Base-by-base conservation (phyloP, 1,140 invertebrate genomes). In the Magallana angulata region DNA sequence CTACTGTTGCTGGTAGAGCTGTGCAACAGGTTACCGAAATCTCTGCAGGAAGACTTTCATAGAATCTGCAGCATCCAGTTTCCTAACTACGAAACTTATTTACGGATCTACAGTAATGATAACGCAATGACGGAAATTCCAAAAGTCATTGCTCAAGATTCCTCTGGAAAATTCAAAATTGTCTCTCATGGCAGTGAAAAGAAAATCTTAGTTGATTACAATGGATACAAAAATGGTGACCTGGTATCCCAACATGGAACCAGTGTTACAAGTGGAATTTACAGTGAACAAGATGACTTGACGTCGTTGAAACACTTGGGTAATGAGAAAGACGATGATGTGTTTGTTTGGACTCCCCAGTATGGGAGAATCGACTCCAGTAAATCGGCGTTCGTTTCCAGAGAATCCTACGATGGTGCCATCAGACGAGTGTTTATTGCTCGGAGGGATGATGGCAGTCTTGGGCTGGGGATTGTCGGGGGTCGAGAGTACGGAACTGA, bases 401-500 rank as follows among this genome's bases (percentile, higher is more conserved):
- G 90, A 71, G 82, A 84, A 82, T 81, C 64, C 14, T 85, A 64
- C 59, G 88, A 68, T 24, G 71, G 36, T 57, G 85, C 62, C 83
- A 89, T 89, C 24, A 89, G 88, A 58, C 88, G 89, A 71, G 88
- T 93, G 6, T 88, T 92, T 85, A 88, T 93, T 30, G 85, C 90
- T 30, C 84, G 93, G 2, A 89, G 90, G 16, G 90, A 88, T 5
- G 91, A 93, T 82, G 91, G 92, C 5, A 93, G 98, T 48, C 96
- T 99, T 57, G 98, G 98, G 18, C 98, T 99, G 90, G 99, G 98
- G 71, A 99, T 99, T 89, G 99, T 99, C 94, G 96, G 99, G 36
- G 99, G 99, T 8, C 97, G 97, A 92, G 99, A 99, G 94, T 99
- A 99, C 94, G 98, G 98, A 94, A 98, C 99, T 97, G 98, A 98